Percentiles rank a stretch among this genome's conserved stretches.
These are phyloP conservation scores for Cyprinodon variegatus DNA, from an alignment of 2,113 vertebrate species.

Conservation along the genomic window DNA sequence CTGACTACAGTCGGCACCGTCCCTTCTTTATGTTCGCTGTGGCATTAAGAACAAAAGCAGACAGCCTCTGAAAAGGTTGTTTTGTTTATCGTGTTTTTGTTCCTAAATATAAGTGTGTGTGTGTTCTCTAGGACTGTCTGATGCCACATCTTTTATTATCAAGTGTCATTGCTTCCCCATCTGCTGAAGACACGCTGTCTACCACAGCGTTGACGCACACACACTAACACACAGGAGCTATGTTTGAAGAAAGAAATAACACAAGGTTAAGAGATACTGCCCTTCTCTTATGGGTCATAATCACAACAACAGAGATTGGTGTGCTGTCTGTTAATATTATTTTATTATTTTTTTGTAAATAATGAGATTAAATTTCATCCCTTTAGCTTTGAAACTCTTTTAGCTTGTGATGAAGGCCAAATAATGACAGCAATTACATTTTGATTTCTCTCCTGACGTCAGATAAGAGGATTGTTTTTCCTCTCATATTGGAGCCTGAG, in stretches of 20 bases:
- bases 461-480: neutral
- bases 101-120: constrained; percentile 16
- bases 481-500: neutral
- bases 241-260: constrained; percentile 5
- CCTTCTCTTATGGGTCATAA: neutral
- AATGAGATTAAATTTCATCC: neutral
- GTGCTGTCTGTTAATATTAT: neutral
- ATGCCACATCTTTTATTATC: constrained; percentile 49
- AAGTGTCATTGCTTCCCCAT: constrained; percentile 64
- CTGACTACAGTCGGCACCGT: constrained; percentile 29
- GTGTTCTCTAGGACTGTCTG: constrained; percentile 32
- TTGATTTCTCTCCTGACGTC: neutral
- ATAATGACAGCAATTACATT: neutral
- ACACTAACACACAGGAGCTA: neutral
- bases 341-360: neutral
- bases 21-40: constrained; percentile 44
- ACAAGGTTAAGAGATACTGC: neutral
- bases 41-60: constrained; percentile 72
- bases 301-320: neutral
- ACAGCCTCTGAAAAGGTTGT: constrained; percentile 59
- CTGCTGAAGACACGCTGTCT: constrained; percentile 60
- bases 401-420: neutral
- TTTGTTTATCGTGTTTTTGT: constrained; percentile 46
- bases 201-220: constrained; percentile 7
- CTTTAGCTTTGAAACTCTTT: neutral